Base-by-base conservation (phyloP, 2,113 vertebrate species). In the Garra rufa region DNA sequence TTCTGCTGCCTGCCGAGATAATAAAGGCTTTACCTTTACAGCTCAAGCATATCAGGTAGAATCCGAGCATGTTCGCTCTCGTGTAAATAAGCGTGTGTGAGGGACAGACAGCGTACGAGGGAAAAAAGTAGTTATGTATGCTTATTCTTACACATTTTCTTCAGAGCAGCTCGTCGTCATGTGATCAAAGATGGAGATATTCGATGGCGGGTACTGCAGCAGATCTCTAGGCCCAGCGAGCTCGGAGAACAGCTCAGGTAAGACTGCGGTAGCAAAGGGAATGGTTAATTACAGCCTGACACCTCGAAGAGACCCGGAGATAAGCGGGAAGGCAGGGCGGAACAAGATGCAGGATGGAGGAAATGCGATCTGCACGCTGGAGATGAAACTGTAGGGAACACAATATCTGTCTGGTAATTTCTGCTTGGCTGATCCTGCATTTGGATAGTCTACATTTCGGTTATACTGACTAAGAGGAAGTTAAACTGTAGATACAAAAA, bases 1-100 rank as follows among this genome's bases (percentile, higher is more conserved):
- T 95, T 94, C 94, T 85, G 94, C 94, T 89, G 95, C 96, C 96
- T 97, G 94, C 90, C 89, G 94, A 95, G 94, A 96, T 93, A 96
- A 96, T 89, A 89, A 94, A 95, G 92, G 91, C 90, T 87, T 94
- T 89, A 95, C 94, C 89, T 95, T 94, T 70, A 92, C 82, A 91
- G 94, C 88, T 93, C 81, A 85, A 94, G 90, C 92, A 92, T 89
- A 94, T 94, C 89, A 92, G 88, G 89, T 91, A 87, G 85, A 91
- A 86, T 86, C 92, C 26, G 88, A 70, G 57, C 84, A 88, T 82
- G 55, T 52, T 78, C 67, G 34, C 61, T 73, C 69, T 48, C 57
- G 63, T 61, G 6, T 48, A 48, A 59, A 73, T 41, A 80, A 52
- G 63, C 15, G 4, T 61, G 55, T 59, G 30, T 83, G 46, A 69